Evolutionary conservation across 2,113 vertebrate species (phyloP).

Genomic region (Syngnathoides biaculeatus): DNA sequence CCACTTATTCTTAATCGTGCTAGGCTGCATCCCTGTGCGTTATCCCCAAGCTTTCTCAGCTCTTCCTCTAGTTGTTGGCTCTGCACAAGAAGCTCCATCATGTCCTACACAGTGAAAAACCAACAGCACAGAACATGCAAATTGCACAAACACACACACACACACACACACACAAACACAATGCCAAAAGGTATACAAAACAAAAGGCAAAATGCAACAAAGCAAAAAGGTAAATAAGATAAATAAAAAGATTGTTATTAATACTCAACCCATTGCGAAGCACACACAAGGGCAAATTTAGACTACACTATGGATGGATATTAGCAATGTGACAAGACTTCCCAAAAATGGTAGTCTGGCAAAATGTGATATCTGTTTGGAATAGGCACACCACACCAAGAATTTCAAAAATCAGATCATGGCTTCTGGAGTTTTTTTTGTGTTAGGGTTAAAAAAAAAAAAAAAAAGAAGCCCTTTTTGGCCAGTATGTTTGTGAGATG

Average conservation of each 20-base stretch:
- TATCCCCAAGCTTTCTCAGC: slow-evolving; percentile 45
- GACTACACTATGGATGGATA: too few relatives aligned
- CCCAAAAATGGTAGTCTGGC: too few relatives aligned
- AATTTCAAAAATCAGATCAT: too few relatives aligned
- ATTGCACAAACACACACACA: slow-evolving; percentile 3
- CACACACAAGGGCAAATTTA: neutral
- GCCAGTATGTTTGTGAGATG: too few relatives aligned
- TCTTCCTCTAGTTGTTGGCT: slow-evolving; percentile 44
- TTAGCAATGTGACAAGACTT: too few relatives aligned
- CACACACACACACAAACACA: slow-evolving; percentile 6
- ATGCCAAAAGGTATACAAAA: slow-evolving; percentile 9
- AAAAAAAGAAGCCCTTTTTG: too few relatives aligned
- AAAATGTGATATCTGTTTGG: too few relatives aligned
- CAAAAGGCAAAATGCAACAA: slow-evolving; percentile 14
- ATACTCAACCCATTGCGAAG: neutral
- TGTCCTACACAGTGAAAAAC: slow-evolving; percentile 42
- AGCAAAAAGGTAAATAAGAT: slow-evolving; percentile 1
- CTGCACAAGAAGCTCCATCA: slow-evolving; percentile 44
- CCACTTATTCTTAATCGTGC: slow-evolving; percentile 44
- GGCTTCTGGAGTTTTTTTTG: too few relatives aligned
- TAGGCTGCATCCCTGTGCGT: slow-evolving; percentile 40
- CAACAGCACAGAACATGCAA: slow-evolving; percentile 23
- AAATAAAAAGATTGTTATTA: neutral
- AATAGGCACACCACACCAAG: too few relatives aligned
- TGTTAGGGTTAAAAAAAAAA: too few relatives aligned